phyloP scores from a whole-genome alignment of 2,113 vertebrate genomes.

The Zosterops pallidus region DNA sequence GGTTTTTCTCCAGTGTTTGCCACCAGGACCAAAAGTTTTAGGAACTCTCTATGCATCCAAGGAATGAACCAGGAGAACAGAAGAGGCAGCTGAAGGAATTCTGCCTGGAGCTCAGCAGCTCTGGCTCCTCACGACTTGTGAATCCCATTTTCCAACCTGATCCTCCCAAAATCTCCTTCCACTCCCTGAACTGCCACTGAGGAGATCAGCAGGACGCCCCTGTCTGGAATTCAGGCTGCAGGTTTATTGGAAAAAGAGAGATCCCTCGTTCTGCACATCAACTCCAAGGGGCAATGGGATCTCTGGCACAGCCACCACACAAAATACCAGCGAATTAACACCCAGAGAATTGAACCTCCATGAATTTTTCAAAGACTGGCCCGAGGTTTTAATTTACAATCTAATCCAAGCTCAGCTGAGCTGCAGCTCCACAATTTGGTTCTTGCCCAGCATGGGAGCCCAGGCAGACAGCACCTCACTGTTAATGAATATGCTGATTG shows the following conservation, averaged over 20 bases:
- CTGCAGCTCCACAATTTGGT: neutral
- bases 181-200: neutral
- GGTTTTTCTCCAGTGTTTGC: neutral
- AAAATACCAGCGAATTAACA: neutral
- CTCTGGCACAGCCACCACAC: neutral
- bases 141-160: neutral
- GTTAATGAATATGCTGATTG: conserved; percentile 30
- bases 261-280: neutral
- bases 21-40: neutral
- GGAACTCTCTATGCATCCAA: neutral
- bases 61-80: neutral
- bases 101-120: neutral
- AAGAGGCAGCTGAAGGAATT: neutral
- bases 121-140: neutral
- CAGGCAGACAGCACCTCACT: neutral
- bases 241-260: neutral
- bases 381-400: conserved; percentile 31
- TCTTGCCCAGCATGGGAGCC: neutral
- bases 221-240: neutral
- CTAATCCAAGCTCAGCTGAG: neutral
- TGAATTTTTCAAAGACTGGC: neutral
- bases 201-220: neutral
- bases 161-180: neutral
- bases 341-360: neutral
- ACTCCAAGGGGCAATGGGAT: neutral